Evolutionary conservation across 1,140 invertebrate species (phyloP).

Genomic region (Nylanderia fulva): DNA sequence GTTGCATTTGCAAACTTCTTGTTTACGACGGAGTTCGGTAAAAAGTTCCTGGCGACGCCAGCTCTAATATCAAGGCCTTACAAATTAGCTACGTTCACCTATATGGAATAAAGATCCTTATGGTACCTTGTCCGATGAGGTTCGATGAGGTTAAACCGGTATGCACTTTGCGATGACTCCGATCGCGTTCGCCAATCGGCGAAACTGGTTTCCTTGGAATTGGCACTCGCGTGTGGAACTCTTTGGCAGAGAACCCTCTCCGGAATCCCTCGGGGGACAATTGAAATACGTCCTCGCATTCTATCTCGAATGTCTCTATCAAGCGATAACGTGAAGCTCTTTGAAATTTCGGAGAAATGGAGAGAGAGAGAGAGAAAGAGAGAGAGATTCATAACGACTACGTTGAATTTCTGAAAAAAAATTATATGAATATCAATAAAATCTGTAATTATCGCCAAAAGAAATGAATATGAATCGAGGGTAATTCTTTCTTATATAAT

Average conservation of each 20-base stretch:
- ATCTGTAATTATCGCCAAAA: neutral
- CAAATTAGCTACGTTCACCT: conserved; percentile 54
- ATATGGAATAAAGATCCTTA: conserved; percentile 55
- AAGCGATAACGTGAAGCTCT: neutral
- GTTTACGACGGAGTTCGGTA: neutral
- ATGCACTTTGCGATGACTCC: conserved; percentile 44
- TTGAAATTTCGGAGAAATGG: too few species aligned
- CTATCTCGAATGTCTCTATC: conserved; percentile 9
- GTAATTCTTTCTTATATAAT: neutral
- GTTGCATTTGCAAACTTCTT: conserved; percentile 10
- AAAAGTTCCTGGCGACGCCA: neutral
- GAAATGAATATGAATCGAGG: too few species aligned
- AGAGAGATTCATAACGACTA: too few species aligned
- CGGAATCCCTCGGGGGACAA: neutral
- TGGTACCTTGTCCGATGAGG: neutral
- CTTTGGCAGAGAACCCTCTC: conserved; percentile 2
- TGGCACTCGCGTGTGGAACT: conserved; percentile 17
- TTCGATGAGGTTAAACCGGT: conserved; percentile 54
- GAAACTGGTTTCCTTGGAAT: conserved; percentile 64
- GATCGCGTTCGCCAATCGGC: conserved; percentile 40
- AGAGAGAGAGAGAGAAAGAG: too few species aligned
- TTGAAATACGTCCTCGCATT: conserved; percentile 4
- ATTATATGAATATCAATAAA: neutral
- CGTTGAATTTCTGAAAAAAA: neutral
- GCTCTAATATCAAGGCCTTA: conserved; percentile 41